phyloP scores from a whole-genome alignment of 2,888 invertebrate species.

The Charanyca ferruginea region DNA sequence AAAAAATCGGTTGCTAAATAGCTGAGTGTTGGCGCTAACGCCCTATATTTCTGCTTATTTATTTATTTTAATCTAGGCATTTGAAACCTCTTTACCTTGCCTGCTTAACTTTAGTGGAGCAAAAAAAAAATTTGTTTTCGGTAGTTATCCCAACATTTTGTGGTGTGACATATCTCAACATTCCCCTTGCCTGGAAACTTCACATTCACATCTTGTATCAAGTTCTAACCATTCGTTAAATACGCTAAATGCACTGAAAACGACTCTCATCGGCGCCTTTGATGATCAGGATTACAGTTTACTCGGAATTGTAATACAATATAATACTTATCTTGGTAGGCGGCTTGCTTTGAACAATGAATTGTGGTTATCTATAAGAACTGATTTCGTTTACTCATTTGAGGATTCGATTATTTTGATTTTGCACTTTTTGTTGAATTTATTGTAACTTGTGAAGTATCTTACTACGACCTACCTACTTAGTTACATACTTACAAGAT shows the following conservation, averaged over 20 bases:
- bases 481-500: too few relatives aligned
- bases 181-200: conserved; percentile 37
- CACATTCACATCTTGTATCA: conserved; percentile 36
- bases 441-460: not conserved
- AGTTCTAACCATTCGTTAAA: conserved; percentile 69
- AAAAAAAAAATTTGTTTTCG: too few relatives aligned
- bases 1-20: too few relatives aligned
- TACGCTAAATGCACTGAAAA: conserved; percentile 65
- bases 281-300: conserved; percentile 72
- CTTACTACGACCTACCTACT: too few relatives aligned
- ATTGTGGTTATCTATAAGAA: conserved; percentile 53
- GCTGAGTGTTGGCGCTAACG: too few relatives aligned
- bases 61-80: too few relatives aligned
- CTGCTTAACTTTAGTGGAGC: too few relatives aligned
- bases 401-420: conserved; percentile 31
- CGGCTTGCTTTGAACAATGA: conserved; percentile 61
- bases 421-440: conserved; percentile 1
- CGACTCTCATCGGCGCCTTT: conserved; percentile 70
- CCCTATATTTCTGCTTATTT: too few relatives aligned
- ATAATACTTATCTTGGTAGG: conserved; percentile 68
- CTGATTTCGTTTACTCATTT: conserved; percentile 53
- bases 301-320: conserved; percentile 77
- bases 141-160: not conserved
- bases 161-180: conserved; percentile 12
- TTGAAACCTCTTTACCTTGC: too few relatives aligned